Percentiles rank a stretch among this genome's conserved stretches.
Conservation (phyloP, 2,797 vertebrate genomes). For the Squalus acanthias region DNA sequence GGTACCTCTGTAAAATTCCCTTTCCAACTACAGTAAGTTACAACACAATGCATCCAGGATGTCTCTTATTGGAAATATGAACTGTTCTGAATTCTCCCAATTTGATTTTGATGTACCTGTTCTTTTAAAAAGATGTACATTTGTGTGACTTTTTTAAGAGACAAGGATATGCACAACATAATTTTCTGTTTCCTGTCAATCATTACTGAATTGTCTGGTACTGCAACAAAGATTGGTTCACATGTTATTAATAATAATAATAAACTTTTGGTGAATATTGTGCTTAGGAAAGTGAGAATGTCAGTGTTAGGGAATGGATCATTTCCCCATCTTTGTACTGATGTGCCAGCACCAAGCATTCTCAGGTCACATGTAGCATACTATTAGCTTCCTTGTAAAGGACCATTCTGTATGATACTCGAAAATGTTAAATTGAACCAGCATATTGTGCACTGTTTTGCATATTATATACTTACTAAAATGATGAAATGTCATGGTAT, state of each 20-base stretch:
- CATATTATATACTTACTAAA: slow-evolving; percentile 15
- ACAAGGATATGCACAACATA: neutral
- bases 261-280: neutral
- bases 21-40: neutral
- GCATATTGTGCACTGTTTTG: slow-evolving; percentile 14
- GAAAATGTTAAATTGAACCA: slow-evolving; percentile 9
- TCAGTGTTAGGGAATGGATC: neutral
- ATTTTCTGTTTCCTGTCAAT: neutral
- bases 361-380: neutral
- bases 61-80: neutral
- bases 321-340: neutral
- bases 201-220: neutral
- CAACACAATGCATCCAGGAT: neutral
- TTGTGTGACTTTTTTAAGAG: neutral
- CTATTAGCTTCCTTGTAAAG: neutral
- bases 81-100: neutral
- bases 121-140: neutral
- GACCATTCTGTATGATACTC: neutral
- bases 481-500: slow-evolving; percentile 19
- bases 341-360: neutral
- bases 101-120: neutral
- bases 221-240: too few species aligned
- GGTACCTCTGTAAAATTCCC: neutral
- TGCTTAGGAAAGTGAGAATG: neutral
- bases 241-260: neutral